A percentile compares a stretch with the other conserved stretches of the same genome.
phyloP scores from a whole-genome alignment of 1,140 invertebrate species.

The Mesaphorura yosii region DNA sequence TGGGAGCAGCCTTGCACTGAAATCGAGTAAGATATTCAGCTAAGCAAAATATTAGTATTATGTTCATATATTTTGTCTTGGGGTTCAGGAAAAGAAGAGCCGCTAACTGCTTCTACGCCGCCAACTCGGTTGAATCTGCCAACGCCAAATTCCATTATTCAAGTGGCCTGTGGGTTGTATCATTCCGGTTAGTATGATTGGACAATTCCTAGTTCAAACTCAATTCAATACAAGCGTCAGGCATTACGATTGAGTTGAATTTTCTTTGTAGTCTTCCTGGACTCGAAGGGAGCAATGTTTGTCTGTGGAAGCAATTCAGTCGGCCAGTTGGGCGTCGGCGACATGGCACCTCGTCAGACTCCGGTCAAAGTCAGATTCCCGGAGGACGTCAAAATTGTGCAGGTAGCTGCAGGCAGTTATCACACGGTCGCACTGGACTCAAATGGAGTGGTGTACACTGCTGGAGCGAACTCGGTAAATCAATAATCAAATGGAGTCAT shows the following conservation, averaged over 20 bases:
- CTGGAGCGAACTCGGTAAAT: conserved; percentile 73
- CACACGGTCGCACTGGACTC: conserved; percentile 82
- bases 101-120: conserved; percentile 55
- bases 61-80: neutral
- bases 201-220: conserved; percentile 30
- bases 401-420: conserved; percentile 86
- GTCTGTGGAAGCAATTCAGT: conserved; percentile 80
- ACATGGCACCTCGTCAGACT: conserved; percentile 58
- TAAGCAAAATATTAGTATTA: too few species aligned
- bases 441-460: conserved; percentile 85
- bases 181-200: conserved; percentile 52
- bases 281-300: conserved; percentile 73
- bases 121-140: conserved; percentile 61
- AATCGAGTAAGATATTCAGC: too few species aligned
- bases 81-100: conserved; percentile 19
- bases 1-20: too few species aligned
- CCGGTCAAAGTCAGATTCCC: conserved; percentile 65
- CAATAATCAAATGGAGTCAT: neutral
- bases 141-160: conserved; percentile 51
- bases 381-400: conserved; percentile 43
- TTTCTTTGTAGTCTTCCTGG: conserved; percentile 45
- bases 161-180: conserved; percentile 79
- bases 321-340: conserved; percentile 84
- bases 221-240: conserved; percentile 3
- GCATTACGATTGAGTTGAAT: conserved; percentile 10